These are phyloP conservation scores for Drosophila niveifrons DNA, from an alignment of 2,888 invertebrate genomes.

Conservation along the genomic window DNA sequence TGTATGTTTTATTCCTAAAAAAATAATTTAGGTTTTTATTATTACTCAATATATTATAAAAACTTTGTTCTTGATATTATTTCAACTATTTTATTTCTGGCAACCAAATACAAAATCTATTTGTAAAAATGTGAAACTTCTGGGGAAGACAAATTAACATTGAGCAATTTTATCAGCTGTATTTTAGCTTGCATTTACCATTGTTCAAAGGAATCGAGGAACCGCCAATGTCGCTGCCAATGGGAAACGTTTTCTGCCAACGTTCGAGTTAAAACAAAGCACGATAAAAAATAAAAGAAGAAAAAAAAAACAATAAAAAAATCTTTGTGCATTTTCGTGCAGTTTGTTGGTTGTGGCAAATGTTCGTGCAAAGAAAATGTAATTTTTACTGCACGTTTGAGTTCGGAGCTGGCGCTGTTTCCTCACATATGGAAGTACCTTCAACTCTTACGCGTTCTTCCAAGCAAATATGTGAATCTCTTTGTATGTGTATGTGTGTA, in stretches of 20 bases:
- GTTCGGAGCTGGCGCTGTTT: constrained; percentile 26
- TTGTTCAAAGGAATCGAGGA: constrained; percentile 28
- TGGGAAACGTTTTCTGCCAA: constrained; percentile 50
- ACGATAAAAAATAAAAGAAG: constrained; percentile 32
- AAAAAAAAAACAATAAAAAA: constrained; percentile 30
- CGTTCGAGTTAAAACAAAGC: constrained; percentile 56
- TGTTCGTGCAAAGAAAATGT: constrained; percentile 78
- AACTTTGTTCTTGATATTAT: too few species aligned
- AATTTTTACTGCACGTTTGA: constrained; percentile 74
- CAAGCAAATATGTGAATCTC: not conserved
- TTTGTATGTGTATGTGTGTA: constrained; percentile 14
- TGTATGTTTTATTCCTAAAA: too few species aligned
- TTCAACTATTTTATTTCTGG: too few species aligned
- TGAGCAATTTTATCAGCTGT: not conserved
- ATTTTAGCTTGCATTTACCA: constrained; percentile 7
- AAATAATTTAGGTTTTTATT: too few species aligned
- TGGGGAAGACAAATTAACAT: too few species aligned
- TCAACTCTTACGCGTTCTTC: constrained; percentile 5
- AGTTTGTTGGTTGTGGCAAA: constrained; percentile 71
- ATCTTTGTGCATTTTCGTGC: constrained; percentile 72
- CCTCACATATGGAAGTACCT: constrained; percentile 1
- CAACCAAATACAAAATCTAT: too few species aligned
- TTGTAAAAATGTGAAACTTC: not conserved
- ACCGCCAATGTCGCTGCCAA: constrained; percentile 50
- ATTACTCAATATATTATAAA: too few species aligned